phyloP scores from a whole-genome alignment of 2,888 invertebrate genomes.

The Dorcus hopei region DNA sequence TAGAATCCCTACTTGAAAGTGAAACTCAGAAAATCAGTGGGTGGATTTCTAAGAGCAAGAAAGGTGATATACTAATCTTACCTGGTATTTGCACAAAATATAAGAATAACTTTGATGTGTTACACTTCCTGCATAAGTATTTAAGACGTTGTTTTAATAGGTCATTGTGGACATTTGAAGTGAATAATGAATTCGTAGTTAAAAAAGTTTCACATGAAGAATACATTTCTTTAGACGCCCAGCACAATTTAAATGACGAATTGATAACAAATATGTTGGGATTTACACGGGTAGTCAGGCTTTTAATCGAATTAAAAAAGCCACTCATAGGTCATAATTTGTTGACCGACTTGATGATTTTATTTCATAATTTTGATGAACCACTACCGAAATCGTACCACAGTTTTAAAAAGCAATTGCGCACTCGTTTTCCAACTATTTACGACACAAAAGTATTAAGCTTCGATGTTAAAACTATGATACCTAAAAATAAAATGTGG shows the following conservation, averaged over 20 bases:
- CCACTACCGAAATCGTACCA: slow-evolving; percentile 64
- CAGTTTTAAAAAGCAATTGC: slow-evolving; percentile 62
- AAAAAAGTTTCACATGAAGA: slow-evolving; percentile 41
- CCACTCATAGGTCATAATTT: slow-evolving; percentile 77
- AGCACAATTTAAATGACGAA: slow-evolving; percentile 51
- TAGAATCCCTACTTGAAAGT: slow-evolving; percentile 46
- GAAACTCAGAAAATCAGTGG: slow-evolving; percentile 39
- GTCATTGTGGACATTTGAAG: slow-evolving; percentile 38
- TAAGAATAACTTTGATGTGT: slow-evolving; percentile 51
- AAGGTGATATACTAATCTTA: slow-evolving; percentile 35
- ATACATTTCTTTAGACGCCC: slow-evolving; percentile 33
- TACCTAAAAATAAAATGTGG: slow-evolving; percentile 50
- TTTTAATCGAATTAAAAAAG: slow-evolving; percentile 59
- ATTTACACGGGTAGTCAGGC: slow-evolving; percentile 64
- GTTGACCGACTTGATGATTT: slow-evolving; percentile 65
- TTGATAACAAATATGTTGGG: slow-evolving; percentile 58
- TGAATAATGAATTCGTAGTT: slow-evolving; percentile 42
- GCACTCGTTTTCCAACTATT: slow-evolving; percentile 62
- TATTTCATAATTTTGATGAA: slow-evolving; percentile 70
- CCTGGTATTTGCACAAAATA: slow-evolving; percentile 27
- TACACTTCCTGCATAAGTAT: slow-evolving; percentile 60
- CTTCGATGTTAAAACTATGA: slow-evolving; percentile 49
- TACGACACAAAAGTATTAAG: slow-evolving; percentile 75
- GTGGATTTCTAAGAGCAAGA: slow-evolving; percentile 41
- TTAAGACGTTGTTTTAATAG: slow-evolving; percentile 54